Conservation (phyloP, 2,888 invertebrate genomes). For the Leptopilina myrica region DNA sequence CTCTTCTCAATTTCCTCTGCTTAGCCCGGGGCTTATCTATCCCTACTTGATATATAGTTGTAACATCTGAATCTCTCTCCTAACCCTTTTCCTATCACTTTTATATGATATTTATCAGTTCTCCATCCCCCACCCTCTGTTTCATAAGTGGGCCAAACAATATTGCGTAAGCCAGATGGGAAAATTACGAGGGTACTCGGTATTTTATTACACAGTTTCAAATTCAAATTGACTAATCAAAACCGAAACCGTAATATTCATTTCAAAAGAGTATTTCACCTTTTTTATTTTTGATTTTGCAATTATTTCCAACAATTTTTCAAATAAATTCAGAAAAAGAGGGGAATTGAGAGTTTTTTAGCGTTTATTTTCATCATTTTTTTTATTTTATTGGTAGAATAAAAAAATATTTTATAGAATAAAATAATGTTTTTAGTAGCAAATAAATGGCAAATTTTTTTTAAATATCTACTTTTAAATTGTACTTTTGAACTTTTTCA, state of each 20-base stretch:
- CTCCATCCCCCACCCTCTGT: background rate
- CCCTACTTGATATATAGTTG: conserved; percentile 49
- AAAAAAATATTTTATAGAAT: too few species aligned
- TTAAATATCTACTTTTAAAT: too few species aligned
- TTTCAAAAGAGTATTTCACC: background rate
- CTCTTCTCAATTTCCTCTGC: conserved; percentile 65
- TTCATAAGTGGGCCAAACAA: background rate
- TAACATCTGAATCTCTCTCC: conserved; percentile 47
- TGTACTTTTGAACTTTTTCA: too few species aligned
- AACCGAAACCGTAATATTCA: background rate
- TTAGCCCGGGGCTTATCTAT: conserved; percentile 62
- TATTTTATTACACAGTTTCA: background rate
- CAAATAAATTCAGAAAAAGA: too few species aligned
- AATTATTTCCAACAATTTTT: background rate
- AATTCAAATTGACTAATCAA: conserved; percentile 11
- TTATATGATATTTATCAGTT: background rate
- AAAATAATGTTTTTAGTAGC: too few species aligned
- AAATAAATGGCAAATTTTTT: too few species aligned
- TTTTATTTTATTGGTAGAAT: too few species aligned
- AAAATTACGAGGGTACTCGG: background rate
- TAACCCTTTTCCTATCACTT: background rate
- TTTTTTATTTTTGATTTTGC: background rate
- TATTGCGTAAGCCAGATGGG: background rate
- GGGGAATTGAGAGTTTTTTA: too few species aligned
- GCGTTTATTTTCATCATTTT: too few species aligned